Base-by-base conservation (phyloP, 1,140 invertebrate species). In the Listronotus oregonensis region DNA sequence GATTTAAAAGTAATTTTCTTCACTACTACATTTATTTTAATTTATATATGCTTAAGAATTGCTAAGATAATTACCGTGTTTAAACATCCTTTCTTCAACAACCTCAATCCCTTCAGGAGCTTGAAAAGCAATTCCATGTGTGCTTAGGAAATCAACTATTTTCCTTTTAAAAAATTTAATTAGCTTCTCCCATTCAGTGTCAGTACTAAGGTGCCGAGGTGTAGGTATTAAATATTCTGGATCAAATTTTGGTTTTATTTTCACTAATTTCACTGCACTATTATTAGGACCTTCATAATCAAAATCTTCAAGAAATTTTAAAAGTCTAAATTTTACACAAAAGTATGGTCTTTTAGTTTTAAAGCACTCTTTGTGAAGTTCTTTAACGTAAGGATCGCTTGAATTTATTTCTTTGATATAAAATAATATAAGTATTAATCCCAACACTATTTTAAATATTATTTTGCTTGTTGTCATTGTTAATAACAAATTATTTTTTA, bases 131-230 rank as follows among this genome's bases (percentile, higher is more conserved):
- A 75, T 37, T 11, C 70, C 72, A 58, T 75, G 73, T 9, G 72
- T 65, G 11, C 64, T 43, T 9, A 73, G 9, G 46, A 75, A 73
- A 18, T 52, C 43, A 40, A 69, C 54, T 4, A 67, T 27, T 18
- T 66, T 60, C 39, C 71, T 63, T 27, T 71, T 56, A 21, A 75
- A 57, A 63, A 73, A 75, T 49, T 73, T 70, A 8, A 75, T 31
- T 18, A 75, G 46, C 40, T 72, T 75, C 17, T 63, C 61, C 17
- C 66, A 66, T 44, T 72, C 72, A 21, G 47, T 60, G 37, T 72
- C 72, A 17, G 37, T 40, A 10, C 32, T 32, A 17, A 65, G 37
- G 39, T 60, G 61, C 34, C 67, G 62, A 1, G 61, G 52, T 15
- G 12, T 51, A 6, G 57, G 21, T 40, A 27, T 27, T 11, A 50